Evolutionary conservation across 2,888 invertebrate species (phyloP), one percentile per base, ranked within the genome.

Genomic region (Drosophila engyochracea): DNA sequence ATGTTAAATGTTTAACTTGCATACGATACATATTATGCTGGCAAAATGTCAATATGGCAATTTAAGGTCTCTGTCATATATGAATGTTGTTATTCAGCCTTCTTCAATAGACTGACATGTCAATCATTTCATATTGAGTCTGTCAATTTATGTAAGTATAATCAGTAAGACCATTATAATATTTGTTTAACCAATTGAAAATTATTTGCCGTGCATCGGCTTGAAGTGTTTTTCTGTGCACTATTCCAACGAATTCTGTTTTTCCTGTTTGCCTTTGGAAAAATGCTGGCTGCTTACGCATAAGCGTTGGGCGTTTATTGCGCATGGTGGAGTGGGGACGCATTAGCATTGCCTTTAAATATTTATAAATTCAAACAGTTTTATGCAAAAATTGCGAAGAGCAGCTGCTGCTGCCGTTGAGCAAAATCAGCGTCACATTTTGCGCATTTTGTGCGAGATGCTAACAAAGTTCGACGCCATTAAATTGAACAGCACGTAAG

Each of bases 391-490:
- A 82, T 70, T 80, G 58, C 64, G 57, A 49, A 51, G 64, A 35
- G 49, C 70, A 76, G 60, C 73, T 79, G 69, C 70, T 55, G 60
- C 41, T 63, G 25, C 47, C 16, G 25, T 25, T 25, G 47, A 47
- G 39, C 33, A 53, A 79, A 80, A 79, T 79, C 79, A 66, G 63
- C 72, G 68, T 49, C 72, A 61, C 63, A 79, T 79, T 79, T 80
- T 79, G 63, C 69, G 60, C 68, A 79, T 81, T 70, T 78, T 81
- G 63, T 54, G 28, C 35, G 63, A 72, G 69, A 70, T 58, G 62
- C 66, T 76, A 49, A 66, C 76, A 82, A 87, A 87, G 84, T 85
- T 85, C 81, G 83, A 79, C 70, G 70, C 74, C 81, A 88, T 82
- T 81, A 79, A 84, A 86, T 79, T 76, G 82, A 86, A 79, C 76